These are phyloP conservation scores for Platerodrilus igneus DNA, from an alignment of 2,888 invertebrate species.

Conservation along the genomic window DNA sequence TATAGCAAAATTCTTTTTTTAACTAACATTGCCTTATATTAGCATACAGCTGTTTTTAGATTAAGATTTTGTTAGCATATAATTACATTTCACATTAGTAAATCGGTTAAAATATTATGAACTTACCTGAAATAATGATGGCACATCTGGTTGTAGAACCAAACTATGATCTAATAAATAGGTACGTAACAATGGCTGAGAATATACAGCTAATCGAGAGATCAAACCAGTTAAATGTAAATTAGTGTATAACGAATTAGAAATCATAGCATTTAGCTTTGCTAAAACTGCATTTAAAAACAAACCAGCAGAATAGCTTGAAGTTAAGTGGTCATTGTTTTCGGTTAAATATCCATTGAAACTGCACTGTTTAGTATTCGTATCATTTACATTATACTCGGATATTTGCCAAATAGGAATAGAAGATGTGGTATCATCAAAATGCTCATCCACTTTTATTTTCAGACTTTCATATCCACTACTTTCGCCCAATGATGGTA, in stretches of 20 bases:
- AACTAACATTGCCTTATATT: too few species aligned
- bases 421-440: slow-evolving; percentile 27
- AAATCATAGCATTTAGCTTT: slow-evolving; percentile 77
- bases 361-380: slow-evolving; percentile 21
- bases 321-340: slow-evolving; percentile 48
- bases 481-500: slow-evolving; percentile 70
- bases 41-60: too few species aligned
- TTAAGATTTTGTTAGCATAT: too few species aligned
- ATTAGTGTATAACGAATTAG: slow-evolving; percentile 80
- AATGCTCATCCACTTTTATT: slow-evolving; percentile 53
- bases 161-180: slow-evolving; percentile 81
- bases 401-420: slow-evolving; percentile 40
- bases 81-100: neutral
- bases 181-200: slow-evolving; percentile 82
- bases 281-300: slow-evolving; percentile 76
- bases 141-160: slow-evolving; percentile 84
- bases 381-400: slow-evolving; percentile 40
- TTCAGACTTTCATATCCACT: slow-evolving; percentile 73
- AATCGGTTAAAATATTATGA: slow-evolving; percentile 9
- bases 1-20: too few species aligned
- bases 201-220: slow-evolving; percentile 79
- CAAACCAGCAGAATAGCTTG: slow-evolving; percentile 57
- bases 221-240: slow-evolving; percentile 83
- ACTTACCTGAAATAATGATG: slow-evolving; percentile 82
- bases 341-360: slow-evolving; percentile 41